A percentile compares a stretch with the other conserved stretches of the same genome.
Conservation (phyloP, 1,140 invertebrate genomes). For the Myzus persicae region DNA sequence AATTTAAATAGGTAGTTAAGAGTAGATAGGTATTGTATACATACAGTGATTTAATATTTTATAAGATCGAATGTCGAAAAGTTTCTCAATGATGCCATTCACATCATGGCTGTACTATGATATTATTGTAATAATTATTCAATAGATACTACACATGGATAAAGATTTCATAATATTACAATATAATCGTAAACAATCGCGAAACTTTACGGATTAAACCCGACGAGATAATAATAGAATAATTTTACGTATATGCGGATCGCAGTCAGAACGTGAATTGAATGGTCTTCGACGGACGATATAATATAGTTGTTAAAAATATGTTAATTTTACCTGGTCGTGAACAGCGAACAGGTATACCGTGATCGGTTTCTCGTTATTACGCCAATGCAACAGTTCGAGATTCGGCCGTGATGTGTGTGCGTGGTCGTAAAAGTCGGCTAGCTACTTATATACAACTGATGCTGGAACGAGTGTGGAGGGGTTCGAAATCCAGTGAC, state of each 20-base stretch:
- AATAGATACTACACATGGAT: neutral
- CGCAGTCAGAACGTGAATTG: neutral
- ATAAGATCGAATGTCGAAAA: neutral
- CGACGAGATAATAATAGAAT: neutral
- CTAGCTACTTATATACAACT: neutral
- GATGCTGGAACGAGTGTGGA: neutral
- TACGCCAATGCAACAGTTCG: neutral
- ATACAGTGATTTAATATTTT: neutral
- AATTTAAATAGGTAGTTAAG: too few relatives aligned
- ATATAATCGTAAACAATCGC: neutral
- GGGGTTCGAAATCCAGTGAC: neutral
- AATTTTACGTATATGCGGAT: neutral
- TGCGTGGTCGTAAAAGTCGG: neutral
- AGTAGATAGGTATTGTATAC: neutral
- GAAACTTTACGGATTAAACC: neutral
- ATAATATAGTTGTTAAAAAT: neutral
- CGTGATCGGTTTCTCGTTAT: neutral
- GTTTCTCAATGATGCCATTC: neutral
- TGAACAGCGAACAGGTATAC: neutral
- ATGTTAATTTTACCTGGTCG: neutral
- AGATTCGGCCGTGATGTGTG: neutral
- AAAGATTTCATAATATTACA: neutral
- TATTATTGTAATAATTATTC: neutral
- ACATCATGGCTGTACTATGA: neutral
- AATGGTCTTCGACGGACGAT: neutral